Conservation (phyloP, 2,797 vertebrate genomes). For the Hypotaenidia philippensis region DNA sequence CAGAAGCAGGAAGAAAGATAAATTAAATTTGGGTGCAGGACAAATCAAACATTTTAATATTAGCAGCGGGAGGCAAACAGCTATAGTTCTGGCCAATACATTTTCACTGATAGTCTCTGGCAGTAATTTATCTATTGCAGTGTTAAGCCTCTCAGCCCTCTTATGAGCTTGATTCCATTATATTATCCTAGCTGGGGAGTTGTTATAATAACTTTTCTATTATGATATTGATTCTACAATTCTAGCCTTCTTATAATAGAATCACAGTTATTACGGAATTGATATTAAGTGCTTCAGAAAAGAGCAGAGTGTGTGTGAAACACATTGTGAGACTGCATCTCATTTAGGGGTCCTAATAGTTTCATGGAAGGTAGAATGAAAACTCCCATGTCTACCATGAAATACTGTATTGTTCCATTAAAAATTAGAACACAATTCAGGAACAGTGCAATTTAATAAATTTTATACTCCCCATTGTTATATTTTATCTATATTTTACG, state of each 20-base stretch:
- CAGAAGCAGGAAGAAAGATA: background rate
- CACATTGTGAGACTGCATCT: background rate
- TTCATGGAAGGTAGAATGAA: background rate
- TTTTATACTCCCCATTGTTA: background rate
- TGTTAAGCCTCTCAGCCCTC: background rate
- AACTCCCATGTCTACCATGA: background rate
- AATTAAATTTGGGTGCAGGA: background rate
- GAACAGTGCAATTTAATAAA: background rate
- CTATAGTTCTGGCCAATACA: background rate
- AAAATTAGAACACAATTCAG: background rate
- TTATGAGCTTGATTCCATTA: background rate
- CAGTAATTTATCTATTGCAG: background rate
- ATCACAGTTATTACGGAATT: background rate
- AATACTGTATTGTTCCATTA: background rate
- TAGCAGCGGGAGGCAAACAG: background rate
- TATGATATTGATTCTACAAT: conserved; percentile 16
- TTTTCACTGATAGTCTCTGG: background rate
- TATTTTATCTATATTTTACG: background rate
- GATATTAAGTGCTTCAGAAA: background rate
- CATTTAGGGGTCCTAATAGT: background rate
- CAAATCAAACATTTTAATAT: background rate
- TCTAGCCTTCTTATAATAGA: background rate
- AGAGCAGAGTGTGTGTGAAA: background rate
- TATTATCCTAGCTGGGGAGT: background rate
- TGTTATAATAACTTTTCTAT: background rate